A percentile compares a stretch with the other conserved stretches of the same genome.
Evolutionary conservation across 2,888 invertebrate species (phyloP).

Genomic region (Scaptomyza flava): DNA sequence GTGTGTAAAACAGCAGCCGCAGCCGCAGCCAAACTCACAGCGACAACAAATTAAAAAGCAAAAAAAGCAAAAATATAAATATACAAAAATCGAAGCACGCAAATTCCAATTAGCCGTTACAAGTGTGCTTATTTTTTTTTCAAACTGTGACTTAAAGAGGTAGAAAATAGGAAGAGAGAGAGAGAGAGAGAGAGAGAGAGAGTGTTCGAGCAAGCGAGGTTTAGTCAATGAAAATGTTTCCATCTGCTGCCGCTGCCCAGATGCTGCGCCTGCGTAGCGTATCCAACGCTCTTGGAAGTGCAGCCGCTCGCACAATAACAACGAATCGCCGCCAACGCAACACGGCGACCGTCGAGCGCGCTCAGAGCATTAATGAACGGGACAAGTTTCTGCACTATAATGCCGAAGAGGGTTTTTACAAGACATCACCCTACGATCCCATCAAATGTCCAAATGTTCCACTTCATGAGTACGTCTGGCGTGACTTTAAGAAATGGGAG

Average conservation of each 20-base stretch:
- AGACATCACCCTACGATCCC: constrained; percentile 85
- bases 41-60: constrained; percentile 1
- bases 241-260: constrained; percentile 55
- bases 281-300: constrained; percentile 25
- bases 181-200: neutral
- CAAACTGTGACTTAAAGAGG: neutral
- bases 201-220: neutral
- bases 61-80: neutral
- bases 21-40: constrained; percentile 8
- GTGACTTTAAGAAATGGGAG: constrained; percentile 87
- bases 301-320: constrained; percentile 51
- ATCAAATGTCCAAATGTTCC: constrained; percentile 85
- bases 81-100: constrained; percentile 11
- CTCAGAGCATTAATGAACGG: constrained; percentile 66
- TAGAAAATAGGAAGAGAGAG: neutral
- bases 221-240: constrained; percentile 48
- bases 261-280: constrained; percentile 64
- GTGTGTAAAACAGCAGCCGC: constrained; percentile 29
- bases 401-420: constrained; percentile 80
- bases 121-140: neutral
- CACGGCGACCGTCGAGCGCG: constrained; percentile 73
- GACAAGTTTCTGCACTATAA: constrained; percentile 79
- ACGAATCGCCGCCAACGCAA: constrained; percentile 70
- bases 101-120: neutral
- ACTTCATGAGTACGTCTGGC: constrained; percentile 88